Evolutionary conservation across 2,113 vertebrate species (phyloP), one percentile per base, ranked within the genome.

Genomic region (Ranitomeya imitator): DNA sequence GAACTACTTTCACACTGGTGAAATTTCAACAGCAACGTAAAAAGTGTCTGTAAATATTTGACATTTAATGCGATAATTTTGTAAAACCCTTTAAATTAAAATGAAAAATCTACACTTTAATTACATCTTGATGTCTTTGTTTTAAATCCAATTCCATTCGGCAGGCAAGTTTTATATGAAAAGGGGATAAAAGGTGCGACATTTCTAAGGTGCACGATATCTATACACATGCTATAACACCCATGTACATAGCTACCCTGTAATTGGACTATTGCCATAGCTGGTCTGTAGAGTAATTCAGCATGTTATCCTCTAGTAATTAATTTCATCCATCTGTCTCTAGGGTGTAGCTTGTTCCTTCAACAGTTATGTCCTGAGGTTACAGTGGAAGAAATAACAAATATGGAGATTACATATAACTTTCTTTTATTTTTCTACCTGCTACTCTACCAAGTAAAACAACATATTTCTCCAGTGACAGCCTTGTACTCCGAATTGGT

Each of bases 341-440:
- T 51, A 16, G 79, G 79, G 78, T 18, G 52, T 6, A 67, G 26
- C 63, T 81, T 51, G 26, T 52, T 65, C n/a, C 19, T 87, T 15
- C 7, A 73, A 60, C 6, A 73, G n/a, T 26, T 87, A 11, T 15
- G 16, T 26, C 65, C 86, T 61, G 79, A 7, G 79, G 78, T 74
- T 74, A 88, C n/a, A 57, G 61, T 45, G 79, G 52, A 85, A 85
- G 83, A 85, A 85, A 85, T 74, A 85, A 73, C 67, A 85, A 85
- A 59, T 55, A 6, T 6, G 52, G 31, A 85, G 67, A 85, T 85
- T 57, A 59, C 83, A 85, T 73, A 26, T 18, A 7, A 55, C 55
- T 57, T 52, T 57, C 52, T 31, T 74, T 69, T 71, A 55, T 85
- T 85, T 73, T 57, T 31, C 69, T 63, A 57, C 51, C 63, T 67